Base-by-base conservation (phyloP, 2,888 invertebrate species). In the Euproctis similis region DNA sequence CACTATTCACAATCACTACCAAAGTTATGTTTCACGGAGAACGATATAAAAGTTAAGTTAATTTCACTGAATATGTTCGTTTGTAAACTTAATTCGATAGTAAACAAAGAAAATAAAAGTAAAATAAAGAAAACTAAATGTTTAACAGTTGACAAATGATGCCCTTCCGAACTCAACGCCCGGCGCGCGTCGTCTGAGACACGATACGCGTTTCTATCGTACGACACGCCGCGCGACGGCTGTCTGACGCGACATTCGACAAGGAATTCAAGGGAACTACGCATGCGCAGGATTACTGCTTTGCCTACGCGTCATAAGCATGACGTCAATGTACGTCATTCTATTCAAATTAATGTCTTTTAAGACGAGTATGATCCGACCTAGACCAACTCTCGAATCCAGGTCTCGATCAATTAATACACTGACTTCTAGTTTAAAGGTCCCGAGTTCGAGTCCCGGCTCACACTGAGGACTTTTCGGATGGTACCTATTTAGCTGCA, bases 251-350 rank as follows among this genome's bases (percentile, higher is more conserved):
- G 55, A 66, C 67, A n/a, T n/a, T n/a, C n/a, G n/a, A n/a, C n/a
- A n/a, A n/a, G n/a, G n/a, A n/a, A n/a, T n/a, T n/a, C n/a, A 60
- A 61, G 65, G 54, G 62, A 65, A 69, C 68, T 59, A 73, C 80
- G 80, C 80, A 81, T 77, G 80, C 68, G 78, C 76, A 56, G 56
- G 55, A 59, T 67, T 64, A 65, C 53, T 63, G 67, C 46, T 72
- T 77, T 73, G 70, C 70, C 66, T 46, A 59, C 36, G 54, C 57
- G 42, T 26, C 53, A 59, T 53, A 52, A 46, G 39, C 40, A 38
- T 62, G 59, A 66, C 65, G 60, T 58, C 53, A 20, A 9, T 13
- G 8, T 12, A 12, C 11, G 14, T 14, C 14, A 14, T 14, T 6
- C 4, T n/a, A n/a, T n/a, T n/a, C n/a, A n/a, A n/a, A n/a, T n/a